Evolutionary conservation across 1,140 invertebrate genomes (phyloP).

Genomic region (Lordiphosa mommai): DNA sequence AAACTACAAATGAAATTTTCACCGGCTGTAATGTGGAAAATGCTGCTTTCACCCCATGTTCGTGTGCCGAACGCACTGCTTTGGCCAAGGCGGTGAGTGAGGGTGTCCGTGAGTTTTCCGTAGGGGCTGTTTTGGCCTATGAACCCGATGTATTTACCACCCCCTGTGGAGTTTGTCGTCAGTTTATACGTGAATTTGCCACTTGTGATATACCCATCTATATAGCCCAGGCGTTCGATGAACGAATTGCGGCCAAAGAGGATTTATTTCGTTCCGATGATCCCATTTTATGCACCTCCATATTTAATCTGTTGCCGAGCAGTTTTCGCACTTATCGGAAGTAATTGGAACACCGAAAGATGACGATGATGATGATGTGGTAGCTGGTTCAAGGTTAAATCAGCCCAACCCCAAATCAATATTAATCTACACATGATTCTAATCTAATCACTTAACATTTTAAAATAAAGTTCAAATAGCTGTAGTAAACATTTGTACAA

Average conservation of each 20-base stretch:
- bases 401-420: constrained; percentile 3
- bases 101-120: constrained; percentile 87
- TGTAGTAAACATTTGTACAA: constrained; percentile 21
- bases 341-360: neutral
- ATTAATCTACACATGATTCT: constrained; percentile 28
- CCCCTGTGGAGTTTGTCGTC: constrained; percentile 96
- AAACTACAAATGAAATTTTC: constrained; percentile 83
- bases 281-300: constrained; percentile 83
- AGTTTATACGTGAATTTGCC: constrained; percentile 89
- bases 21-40: constrained; percentile 96
- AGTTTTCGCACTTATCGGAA: constrained; percentile 67
- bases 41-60: constrained; percentile 86
- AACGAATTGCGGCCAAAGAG: constrained; percentile 47
- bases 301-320: constrained; percentile 83
- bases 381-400: constrained; percentile 26
- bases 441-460: constrained; percentile 36
- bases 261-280: constrained; percentile 32
- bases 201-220: constrained; percentile 85
- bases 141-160: constrained; percentile 85
- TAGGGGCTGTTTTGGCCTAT: constrained; percentile 87
- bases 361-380: neutral
- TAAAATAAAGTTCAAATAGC: constrained; percentile 44
- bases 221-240: constrained; percentile 84
- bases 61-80: constrained; percentile 96
- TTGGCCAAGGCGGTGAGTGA: constrained; percentile 92